Percentiles rank a stretch among this genome's conserved stretches.
phyloP scores from a whole-genome alignment of 2,797 vertebrate species.

The Helarctos malayanus region DNA sequence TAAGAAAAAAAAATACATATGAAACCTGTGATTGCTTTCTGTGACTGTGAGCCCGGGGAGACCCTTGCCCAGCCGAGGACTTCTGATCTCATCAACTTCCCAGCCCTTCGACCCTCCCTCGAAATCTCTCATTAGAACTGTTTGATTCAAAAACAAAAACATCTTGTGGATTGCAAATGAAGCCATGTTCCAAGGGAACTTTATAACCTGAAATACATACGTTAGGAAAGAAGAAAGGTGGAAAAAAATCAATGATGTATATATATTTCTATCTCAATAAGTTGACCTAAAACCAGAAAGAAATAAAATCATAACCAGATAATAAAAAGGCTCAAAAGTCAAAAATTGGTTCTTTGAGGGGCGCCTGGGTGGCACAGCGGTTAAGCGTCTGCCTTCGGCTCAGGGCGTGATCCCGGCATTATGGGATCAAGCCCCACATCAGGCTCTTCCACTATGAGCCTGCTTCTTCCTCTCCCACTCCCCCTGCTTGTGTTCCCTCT shows the following conservation, averaged over 20 bases:
- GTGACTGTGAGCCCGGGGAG: not conserved
- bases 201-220: too few species aligned
- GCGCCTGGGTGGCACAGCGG: too few species aligned
- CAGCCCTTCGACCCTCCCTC: rapidly evolving
- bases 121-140: slow-evolving; percentile 37
- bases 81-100: rapidly evolving
- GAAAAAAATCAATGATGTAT: not conserved
- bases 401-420: too few species aligned
- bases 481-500: too few species aligned
- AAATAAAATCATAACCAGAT: not conserved
- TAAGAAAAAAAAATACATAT: not conserved
- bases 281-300: not conserved
- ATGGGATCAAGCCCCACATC: too few species aligned
- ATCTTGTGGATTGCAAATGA: not conserved
- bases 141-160: not conserved
- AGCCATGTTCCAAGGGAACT: not conserved
- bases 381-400: too few species aligned
- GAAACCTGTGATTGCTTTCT: not conserved
- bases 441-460: too few species aligned
- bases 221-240: not conserved
- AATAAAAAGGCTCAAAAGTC: not conserved
- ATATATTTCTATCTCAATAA: too few species aligned
- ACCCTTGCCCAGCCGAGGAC: not conserved
- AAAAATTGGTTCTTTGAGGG: not conserved
- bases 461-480: too few species aligned